Conservation (phyloP, 2,113 vertebrate genomes). For the Eulemur macaco region DNA sequence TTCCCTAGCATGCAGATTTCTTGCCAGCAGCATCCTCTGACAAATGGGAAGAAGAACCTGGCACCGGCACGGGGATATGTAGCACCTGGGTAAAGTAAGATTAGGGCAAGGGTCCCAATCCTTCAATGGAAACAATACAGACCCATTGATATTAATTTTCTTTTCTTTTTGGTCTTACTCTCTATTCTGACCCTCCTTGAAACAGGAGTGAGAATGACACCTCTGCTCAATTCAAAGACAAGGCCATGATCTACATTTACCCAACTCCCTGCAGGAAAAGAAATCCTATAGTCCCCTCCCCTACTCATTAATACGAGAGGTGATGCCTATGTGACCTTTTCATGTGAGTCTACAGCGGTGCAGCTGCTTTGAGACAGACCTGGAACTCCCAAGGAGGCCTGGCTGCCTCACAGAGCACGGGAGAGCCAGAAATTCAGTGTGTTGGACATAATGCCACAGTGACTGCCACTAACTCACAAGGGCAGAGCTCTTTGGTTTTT, state of each 20-base stretch:
- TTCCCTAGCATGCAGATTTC: neutral
- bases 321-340: neutral
- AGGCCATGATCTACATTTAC: neutral
- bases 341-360: neutral
- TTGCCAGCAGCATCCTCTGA: neutral
- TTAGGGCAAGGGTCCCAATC: neutral
- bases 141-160: neutral
- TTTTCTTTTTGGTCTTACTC: neutral
- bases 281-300: neutral
- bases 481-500: neutral
- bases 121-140: neutral
- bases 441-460: neutral
- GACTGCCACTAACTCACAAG: neutral
- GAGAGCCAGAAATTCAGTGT: slow-evolving; percentile 3
- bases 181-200: slow-evolving; percentile 6
- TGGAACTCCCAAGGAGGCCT: neutral
- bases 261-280: neutral
- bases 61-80: neutral
- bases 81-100: neutral
- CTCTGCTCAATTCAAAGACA: neutral
- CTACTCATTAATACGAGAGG: neutral
- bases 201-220: neutral
- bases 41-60: neutral
- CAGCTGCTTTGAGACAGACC: neutral
- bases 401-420: neutral